Evolutionary conservation across 35 echinoderm and acorn worm genomes (phyloP), one percentile per base, ranked within the genome.

Genomic region (Chiridota heheva): DNA sequence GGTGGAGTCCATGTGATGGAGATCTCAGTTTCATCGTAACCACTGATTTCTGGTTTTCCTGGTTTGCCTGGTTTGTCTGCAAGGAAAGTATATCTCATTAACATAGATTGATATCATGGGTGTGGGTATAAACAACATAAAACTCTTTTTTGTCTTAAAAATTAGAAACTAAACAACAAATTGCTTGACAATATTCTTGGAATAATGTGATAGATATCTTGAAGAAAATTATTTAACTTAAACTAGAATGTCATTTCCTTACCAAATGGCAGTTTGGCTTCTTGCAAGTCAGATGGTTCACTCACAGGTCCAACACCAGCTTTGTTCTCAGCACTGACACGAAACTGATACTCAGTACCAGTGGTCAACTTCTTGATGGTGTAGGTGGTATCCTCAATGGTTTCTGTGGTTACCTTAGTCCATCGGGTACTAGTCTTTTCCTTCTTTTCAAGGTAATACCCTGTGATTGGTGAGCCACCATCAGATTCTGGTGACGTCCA

Each of bases 181-280:
- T 67, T 71, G 84, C 44, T 75, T 75, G 59, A n/a, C n/a, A n/a
- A n/a, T n/a, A n/a, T 78, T 78, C 5, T 51, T 30, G 7, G 84
- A 73, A 5, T 71, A 71, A 31, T 63, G 72, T 43, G n/a, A n/a
- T n/a, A n/a, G n/a, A n/a, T n/a, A n/a, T n/a, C n/a, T n/a, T n/a
- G n/a, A n/a, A n/a, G n/a, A 73, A 73, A 2, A 87, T 73, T 77
- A 64, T 73, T 87, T 28, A 17, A 45, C 13, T 32, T 33, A 28
- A 81, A 96, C 92, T 82, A 36, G 79, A 90, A 18, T 81, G 70
- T 59, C 64, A 41, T 60, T 89, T 95, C 33, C 95, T 82, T 84
- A 98, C 95, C 89, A 81, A 91, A 98, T 26, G 85, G 95, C 69
- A 89, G 89, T 88, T 91, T 98, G 32, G 95, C 95, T 44, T 77